phyloP scores from a whole-genome alignment of 1,140 invertebrate genomes.

The Drosophila nikananu region DNA sequence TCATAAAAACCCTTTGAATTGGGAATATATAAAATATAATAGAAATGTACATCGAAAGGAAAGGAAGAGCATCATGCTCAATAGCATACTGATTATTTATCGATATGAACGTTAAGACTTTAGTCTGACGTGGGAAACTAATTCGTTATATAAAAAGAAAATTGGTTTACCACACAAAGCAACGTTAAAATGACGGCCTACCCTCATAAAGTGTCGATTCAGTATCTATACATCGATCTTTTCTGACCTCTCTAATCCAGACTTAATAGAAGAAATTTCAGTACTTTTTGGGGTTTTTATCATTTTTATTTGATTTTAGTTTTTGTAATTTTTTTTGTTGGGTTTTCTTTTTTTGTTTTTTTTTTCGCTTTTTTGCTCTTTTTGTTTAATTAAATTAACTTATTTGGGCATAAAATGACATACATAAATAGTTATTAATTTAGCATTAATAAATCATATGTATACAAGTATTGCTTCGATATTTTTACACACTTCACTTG shows the following conservation, averaged over 20 bases:
- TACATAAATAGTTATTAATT: conserved; percentile 13
- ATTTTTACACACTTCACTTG: conserved; percentile 18
- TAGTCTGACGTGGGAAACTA: too few relatives aligned
- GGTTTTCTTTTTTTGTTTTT: conserved; percentile 17
- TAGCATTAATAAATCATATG: conserved; percentile 14
- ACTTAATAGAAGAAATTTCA: background rate
- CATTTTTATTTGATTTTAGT: conserved; percentile 34
- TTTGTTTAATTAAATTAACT: conserved; percentile 27
- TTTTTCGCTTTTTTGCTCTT: conserved; percentile 11
- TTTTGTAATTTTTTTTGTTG: conserved; percentile 30
- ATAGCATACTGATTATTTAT: too few relatives aligned
- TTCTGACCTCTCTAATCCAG: background rate
- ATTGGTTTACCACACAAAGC: too few relatives aligned
- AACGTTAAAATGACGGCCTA: too few relatives aligned
- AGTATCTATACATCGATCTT: background rate
- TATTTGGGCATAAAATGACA: conserved; percentile 33
- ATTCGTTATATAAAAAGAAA: too few relatives aligned
- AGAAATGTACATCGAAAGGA: too few relatives aligned
- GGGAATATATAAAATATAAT: too few relatives aligned
- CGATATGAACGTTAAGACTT: too few relatives aligned
- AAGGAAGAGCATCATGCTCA: too few relatives aligned
- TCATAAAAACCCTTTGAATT: too few relatives aligned
- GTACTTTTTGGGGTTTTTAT: conserved; percentile 15
- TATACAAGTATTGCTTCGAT: conserved; percentile 13
- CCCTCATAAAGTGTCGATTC: too few relatives aligned